Conservation (phyloP, 2,113 vertebrate species). For the Paradoxurus hermaphroditus region DNA sequence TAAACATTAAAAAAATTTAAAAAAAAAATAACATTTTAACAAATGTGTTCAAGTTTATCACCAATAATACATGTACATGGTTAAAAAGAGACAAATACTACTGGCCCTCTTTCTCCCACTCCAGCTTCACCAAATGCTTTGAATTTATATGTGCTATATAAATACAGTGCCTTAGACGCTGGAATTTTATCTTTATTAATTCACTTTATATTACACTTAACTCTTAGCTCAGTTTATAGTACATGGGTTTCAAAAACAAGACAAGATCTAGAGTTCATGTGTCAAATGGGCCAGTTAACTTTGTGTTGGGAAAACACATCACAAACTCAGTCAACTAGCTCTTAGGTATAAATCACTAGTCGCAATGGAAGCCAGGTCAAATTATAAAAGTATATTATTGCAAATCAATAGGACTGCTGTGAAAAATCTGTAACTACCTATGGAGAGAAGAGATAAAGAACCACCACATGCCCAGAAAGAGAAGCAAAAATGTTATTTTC, state of each 20-base stretch:
- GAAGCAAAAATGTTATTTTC: neutral
- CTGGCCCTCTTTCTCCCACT: neutral
- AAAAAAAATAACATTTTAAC: neutral
- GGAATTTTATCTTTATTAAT: neutral
- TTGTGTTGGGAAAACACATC: neutral
- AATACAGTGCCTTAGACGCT: neutral
- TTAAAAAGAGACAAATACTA: constrained; percentile 11
- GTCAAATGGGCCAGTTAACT: neutral
- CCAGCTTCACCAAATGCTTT: neutral
- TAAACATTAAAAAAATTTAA: neutral
- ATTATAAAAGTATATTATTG: neutral
- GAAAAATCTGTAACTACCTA: neutral
- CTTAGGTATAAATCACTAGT: neutral
- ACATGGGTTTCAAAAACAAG: neutral
- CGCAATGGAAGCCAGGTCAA: neutral
- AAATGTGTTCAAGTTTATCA: neutral
- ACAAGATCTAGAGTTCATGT: neutral
- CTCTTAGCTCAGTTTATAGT: constrained; percentile 7
- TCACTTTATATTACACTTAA: neutral
- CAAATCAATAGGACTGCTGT: neutral
- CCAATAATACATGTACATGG: neutral
- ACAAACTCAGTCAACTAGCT: neutral
- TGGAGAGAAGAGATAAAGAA: neutral
- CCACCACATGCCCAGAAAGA: neutral
- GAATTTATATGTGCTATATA: neutral